Base-by-base conservation (phyloP, 1,140 invertebrate genomes). In the Cepaea nemoralis region DNA sequence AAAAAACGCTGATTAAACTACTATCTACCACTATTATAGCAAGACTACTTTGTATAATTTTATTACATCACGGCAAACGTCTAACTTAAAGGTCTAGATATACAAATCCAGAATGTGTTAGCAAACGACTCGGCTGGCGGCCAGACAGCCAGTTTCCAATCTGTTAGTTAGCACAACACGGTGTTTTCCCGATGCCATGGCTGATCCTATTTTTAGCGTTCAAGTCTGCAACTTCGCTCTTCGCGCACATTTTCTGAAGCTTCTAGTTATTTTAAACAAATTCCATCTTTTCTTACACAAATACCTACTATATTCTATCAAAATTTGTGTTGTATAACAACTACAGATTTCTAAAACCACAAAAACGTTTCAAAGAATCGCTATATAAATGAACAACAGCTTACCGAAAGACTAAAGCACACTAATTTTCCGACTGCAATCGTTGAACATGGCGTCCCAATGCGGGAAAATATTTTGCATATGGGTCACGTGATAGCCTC, bases 401-500 rank as follows among this genome's bases (percentile, higher is more conserved):
- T 63, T 63, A 63, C 59, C 22, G 59, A 63, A n/a, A n/a, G n/a
- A n/a, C n/a, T n/a, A n/a, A n/a, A 31, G 8, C 16, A 55, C 33
- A 5, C 33, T 6, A 31, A 12, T n/a, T 66, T 66, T 50, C 55
- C 48, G 55, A 50, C 39, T 63, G 19, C 14, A 31, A 35, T 66
- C 74, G 77, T 59, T 59, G 76, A 82, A 78, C 50, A 77, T 77
- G 81, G 81, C 81, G 77, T 78, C 75, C 42, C 81, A 40, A 24
- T 70, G 74, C 50, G n/a, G 8, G n/a, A 55, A 55, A 45, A 45
- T 45, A 19, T 45, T 45, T 22, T 31, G 33, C 67, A 48, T 42
- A 0, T 39, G 40, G 45, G 55, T 86, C 83, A 86, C 85, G 82
- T 86, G 83, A 84, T 63, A 66, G 67, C 67, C 79, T 78, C 79